A percentile compares a stretch with the other conserved stretches of the same genome.
phyloP scores from a whole-genome alignment of 2,888 invertebrate species.

The Ernsta delagoae region DNA sequence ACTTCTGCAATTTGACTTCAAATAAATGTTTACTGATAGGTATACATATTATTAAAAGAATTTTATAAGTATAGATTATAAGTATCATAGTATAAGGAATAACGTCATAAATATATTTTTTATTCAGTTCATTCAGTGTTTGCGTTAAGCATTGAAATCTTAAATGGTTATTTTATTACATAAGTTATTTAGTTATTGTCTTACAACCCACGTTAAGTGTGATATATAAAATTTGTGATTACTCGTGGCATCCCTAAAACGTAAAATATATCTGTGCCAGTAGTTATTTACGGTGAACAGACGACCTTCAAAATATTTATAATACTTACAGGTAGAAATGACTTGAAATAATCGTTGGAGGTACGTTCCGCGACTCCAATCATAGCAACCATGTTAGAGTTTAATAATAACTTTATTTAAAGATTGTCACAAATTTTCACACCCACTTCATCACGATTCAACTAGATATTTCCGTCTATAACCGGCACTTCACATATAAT shows the following conservation, averaged over 20 bases:
- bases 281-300: conserved; percentile 21
- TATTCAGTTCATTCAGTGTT: too few relatives aligned
- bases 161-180: too few relatives aligned
- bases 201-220: too few relatives aligned
- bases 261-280: conserved; percentile 21
- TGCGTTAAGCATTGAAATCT: too few relatives aligned
- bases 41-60: too few relatives aligned
- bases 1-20: too few relatives aligned
- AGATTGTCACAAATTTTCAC: conserved; percentile 47
- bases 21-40: too few relatives aligned
- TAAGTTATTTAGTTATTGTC: too few relatives aligned
- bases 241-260: conserved; percentile 1
- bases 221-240: not conserved
- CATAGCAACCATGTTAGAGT: conserved; percentile 62
- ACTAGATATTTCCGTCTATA: conserved; percentile 2
- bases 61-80: too few relatives aligned
- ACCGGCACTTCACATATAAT: conserved; percentile 2
- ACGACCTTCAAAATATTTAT: conserved; percentile 30
- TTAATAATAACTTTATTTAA: conserved; percentile 58
- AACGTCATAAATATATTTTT: too few relatives aligned
- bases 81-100: too few relatives aligned
- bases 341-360: conserved; percentile 72
- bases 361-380: conserved; percentile 63
- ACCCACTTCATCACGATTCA: conserved; percentile 51
- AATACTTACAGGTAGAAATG: conserved; percentile 77